Evolutionary conservation across 2,797 vertebrate genomes (phyloP).

Genomic region (Coranthus polyacanthus): DNA sequence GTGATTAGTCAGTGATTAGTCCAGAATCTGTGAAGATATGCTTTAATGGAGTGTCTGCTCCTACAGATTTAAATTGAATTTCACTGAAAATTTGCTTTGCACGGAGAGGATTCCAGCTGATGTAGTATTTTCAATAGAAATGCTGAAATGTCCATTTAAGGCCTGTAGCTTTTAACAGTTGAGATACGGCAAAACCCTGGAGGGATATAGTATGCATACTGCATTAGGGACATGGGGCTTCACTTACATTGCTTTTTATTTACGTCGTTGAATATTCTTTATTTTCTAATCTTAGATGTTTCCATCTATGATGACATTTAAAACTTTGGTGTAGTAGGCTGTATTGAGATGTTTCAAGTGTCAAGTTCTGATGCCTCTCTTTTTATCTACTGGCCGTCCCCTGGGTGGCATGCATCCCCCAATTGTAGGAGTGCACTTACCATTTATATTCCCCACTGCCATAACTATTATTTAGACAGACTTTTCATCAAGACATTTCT

Average conservation of each 20-base stretch:
- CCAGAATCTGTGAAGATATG: conserved; percentile 36
- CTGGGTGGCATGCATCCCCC: conserved; percentile 3
- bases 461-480: conserved; percentile 23
- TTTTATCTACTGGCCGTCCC: conserved; percentile 13
- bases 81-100: conserved; percentile 21
- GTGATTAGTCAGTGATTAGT: conserved; percentile 57
- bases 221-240: conserved; percentile 9
- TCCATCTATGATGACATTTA: conserved; percentile 5
- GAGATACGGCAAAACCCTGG: conserved; percentile 38
- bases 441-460: conserved; percentile 26
- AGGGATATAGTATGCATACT: conserved; percentile 7
- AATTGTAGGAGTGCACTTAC: background rate
- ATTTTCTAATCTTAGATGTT: conserved; percentile 11
- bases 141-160: conserved; percentile 37
- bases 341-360: background rate
- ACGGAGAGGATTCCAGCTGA: conserved; percentile 38
- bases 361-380: conserved; percentile 11
- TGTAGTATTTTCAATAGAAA: conserved; percentile 40
- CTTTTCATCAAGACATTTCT: conserved; percentile 32
- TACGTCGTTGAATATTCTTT: conserved; percentile 23
- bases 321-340: conserved; percentile 9
- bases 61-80: conserved; percentile 48
- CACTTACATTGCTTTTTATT: conserved; percentile 31
- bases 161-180: conserved; percentile 25
- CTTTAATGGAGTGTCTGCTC: conserved; percentile 27